Evolutionary conservation across 2,113 vertebrate genomes (phyloP), one percentile per base, ranked within the genome.

Genomic region (Ceuthmochares aereus): DNA sequence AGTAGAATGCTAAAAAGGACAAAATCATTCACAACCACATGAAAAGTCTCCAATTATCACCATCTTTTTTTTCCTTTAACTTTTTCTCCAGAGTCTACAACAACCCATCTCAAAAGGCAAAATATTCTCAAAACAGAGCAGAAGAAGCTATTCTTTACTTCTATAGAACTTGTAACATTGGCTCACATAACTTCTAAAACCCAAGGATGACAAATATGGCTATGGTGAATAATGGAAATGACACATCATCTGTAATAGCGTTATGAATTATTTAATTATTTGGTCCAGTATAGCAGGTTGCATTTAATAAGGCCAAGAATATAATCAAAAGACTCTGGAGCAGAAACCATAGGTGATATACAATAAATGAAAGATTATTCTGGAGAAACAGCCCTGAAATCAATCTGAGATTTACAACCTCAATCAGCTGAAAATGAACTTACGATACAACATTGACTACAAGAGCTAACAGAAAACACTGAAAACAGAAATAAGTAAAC

Each of bases 211-310:
- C 64, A 93, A 95, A 26, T 6, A 27, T 12, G 16, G 47, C 66
- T 47, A 63, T 16, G 68, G 59, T 40, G 69, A 86, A 58, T 72
- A 93, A 90, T 92, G 60, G 29, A 45, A 77, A 59, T 60, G 59
- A 86, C 76, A 88, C 34, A 63, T 80, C 69, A 84, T 54, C 89
- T 92, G 69, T 70, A 52, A 17, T 3, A 56, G 9, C 60, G 90
- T 26, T 51, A 84, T 70, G 86, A 90, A 88, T 92, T 95, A 94
- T 84, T 95, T 83, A 92, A 7, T 52, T 52, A 68, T 55, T 80
- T 14, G 1, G 36, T 29, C 88, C 89, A 84, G 90, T 84, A 86
- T 1, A 84, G 79, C 92, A 95, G 72, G 86, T 36, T 86, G 64
- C 55, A 77, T 51, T 77, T 87, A 84, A 66, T 32, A 74, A 80